These are phyloP conservation scores for Iguana delicatissima DNA, from an alignment of 2,797 vertebrate genomes.

Conservation along the genomic window DNA sequence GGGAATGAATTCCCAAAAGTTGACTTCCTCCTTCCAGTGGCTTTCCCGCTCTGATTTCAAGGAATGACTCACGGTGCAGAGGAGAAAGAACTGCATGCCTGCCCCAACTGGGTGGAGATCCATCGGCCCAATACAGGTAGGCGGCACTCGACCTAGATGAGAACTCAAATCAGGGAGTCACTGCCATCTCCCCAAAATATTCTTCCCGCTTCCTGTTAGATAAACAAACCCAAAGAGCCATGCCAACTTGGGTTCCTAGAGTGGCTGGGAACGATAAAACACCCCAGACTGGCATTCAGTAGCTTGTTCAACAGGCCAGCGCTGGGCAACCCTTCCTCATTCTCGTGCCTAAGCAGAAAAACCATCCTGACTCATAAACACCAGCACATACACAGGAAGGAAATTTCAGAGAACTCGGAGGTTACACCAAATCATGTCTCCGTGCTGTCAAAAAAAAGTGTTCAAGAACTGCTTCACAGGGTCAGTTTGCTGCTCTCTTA, in stretches of 20 bases:
- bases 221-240: neutral
- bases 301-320: neutral
- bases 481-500: neutral
- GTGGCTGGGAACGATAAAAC: neutral
- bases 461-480: neutral
- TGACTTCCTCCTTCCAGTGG: neutral
- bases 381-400: neutral
- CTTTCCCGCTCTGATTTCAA: neutral
- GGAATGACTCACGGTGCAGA: neutral
- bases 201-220: constrained; percentile 17
- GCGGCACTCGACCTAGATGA: neutral
- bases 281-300: neutral
- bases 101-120: neutral
- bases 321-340: neutral
- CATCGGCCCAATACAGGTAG: neutral
- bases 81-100: neutral
- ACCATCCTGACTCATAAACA: neutral
- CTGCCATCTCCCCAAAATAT: neutral
- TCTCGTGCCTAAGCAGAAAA: neutral
- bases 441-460: neutral
- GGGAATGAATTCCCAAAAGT: neutral
- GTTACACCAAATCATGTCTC: neutral
- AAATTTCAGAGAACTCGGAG: neutral
- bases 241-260: neutral
- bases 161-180: neutral